Conservation (phyloP, 2,797 vertebrate genomes). For the Protonibea diacanthus region DNA sequence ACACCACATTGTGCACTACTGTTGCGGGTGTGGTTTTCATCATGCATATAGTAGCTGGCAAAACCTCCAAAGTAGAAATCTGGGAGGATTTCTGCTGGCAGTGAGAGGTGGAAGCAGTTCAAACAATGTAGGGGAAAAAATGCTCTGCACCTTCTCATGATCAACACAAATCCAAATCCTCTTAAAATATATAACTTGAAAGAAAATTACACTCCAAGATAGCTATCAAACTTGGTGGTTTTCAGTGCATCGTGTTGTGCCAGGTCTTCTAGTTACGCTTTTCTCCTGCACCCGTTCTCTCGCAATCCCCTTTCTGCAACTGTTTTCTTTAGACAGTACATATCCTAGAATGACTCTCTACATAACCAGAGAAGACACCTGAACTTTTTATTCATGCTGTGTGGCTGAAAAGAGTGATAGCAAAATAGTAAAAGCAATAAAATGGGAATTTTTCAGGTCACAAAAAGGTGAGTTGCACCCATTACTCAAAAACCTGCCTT, state of each 20-base stretch:
- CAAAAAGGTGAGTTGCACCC: constrained; percentile 49
- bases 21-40: constrained; percentile 42
- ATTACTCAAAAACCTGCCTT: constrained; percentile 54
- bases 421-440: constrained; percentile 57
- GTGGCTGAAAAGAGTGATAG: constrained; percentile 38
- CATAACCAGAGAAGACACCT: constrained; percentile 9
- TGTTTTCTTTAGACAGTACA: neutral
- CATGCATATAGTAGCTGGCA: constrained; percentile 59
- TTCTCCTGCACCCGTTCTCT: neutral
- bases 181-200: constrained; percentile 4
- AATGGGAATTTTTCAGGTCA: constrained; percentile 50
- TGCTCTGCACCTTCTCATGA: constrained; percentile 34
- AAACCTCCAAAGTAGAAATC: constrained; percentile 51
- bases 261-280: neutral
- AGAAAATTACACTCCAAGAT: neutral
- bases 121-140: constrained; percentile 49
- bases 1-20: constrained; percentile 53
- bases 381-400: constrained; percentile 13
- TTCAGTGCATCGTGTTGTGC: constrained; percentile 8
- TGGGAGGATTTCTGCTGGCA: constrained; percentile 63
- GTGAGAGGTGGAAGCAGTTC: constrained; percentile 65
- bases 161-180: constrained; percentile 16
- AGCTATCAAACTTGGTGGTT: neutral
- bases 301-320: neutral
- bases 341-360: constrained; percentile 20